Base-by-base conservation (phyloP, 2,113 vertebrate genomes). In the Pao palembangensis region DNA sequence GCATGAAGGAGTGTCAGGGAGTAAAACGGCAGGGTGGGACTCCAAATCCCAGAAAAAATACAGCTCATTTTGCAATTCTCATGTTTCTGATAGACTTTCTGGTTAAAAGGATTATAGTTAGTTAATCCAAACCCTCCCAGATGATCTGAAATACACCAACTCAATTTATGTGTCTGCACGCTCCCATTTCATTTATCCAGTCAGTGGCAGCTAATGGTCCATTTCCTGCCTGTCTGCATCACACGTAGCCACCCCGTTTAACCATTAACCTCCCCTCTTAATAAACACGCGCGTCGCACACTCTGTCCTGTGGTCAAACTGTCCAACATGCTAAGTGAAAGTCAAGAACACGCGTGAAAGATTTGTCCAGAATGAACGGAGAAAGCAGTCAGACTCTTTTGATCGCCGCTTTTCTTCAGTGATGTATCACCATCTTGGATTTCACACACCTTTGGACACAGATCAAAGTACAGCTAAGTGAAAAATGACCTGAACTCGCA, bases 241-340 rank as follows among this genome's bases (percentile, higher is more conserved):
- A 59, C 65, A 38, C 56, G 67, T 43, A 78, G 72, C 77, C 80
- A 57, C 71, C 53, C 79, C 44, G 64, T 74, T 82, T 85, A 85
- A 81, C 77, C 67, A 83, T 83, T 85, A 79, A 84, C 75, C 65
- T 59, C 62, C 71, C 53, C 12, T 3, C 50, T 19, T 46, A 64
- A 58, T 60, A 63, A 64, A 54, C 54, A 46, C 51, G n/a, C 55
- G 44, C 34, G 7, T 28, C 67, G 21, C 49, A 55, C 71, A 21
- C 18, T 3, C 49, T 12, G 43, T 18, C 18, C 64, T 59, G 15
- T 60, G 47, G 55, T 18, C 57, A 43, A 28, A 20, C 67, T 68
- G 63, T 62, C 44, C 31, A 15, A 61, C 58, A 25, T 1, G 5
- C 47, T 63, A 56, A 66, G 63, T 69, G 73, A 69, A 67, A 76